Evolutionary conservation across 2,888 invertebrate genomes (phyloP).

Genomic region (Seladonia tumulorum): DNA sequence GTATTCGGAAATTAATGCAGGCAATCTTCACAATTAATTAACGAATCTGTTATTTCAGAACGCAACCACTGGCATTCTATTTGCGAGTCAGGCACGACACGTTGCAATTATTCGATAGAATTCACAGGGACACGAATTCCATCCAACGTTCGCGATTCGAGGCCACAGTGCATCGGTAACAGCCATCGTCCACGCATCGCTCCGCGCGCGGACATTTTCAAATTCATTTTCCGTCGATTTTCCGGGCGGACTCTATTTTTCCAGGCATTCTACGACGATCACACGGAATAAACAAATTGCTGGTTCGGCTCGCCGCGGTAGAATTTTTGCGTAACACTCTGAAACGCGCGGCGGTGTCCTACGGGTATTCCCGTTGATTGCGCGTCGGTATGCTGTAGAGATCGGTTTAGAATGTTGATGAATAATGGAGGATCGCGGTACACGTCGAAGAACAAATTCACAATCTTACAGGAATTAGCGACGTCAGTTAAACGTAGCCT

Average conservation of each 20-base stretch:
- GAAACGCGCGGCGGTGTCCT: neutral
- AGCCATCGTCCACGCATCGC: neutral
- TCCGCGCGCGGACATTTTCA: neutral
- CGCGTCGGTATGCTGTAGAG: neutral
- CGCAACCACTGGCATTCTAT: neutral
- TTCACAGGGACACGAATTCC: neutral
- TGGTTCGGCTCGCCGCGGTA: neutral
- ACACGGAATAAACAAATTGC: conserved; percentile 6
- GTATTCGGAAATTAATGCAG: too few species aligned
- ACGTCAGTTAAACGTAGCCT: conserved; percentile 57
- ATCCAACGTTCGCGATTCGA: neutral
- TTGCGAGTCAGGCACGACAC: neutral
- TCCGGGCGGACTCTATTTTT: conserved; percentile 1
- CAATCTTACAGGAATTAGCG: conserved; percentile 42
- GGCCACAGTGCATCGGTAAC: neutral
- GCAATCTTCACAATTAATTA: too few species aligned
- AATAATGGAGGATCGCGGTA: conserved; percentile 40
- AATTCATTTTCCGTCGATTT: neutral
- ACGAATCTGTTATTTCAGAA: neutral
- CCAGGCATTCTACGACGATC: neutral
- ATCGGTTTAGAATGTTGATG: conserved; percentile 42
- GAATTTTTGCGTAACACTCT: neutral
- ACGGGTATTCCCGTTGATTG: conserved; percentile 4
- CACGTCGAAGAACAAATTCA: conserved; percentile 49
- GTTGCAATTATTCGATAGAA: neutral